A percentile compares a stretch with the other conserved stretches of the same genome.
Evolutionary conservation across 2,113 vertebrate species (phyloP).

Genomic region (Conger conger): DNA sequence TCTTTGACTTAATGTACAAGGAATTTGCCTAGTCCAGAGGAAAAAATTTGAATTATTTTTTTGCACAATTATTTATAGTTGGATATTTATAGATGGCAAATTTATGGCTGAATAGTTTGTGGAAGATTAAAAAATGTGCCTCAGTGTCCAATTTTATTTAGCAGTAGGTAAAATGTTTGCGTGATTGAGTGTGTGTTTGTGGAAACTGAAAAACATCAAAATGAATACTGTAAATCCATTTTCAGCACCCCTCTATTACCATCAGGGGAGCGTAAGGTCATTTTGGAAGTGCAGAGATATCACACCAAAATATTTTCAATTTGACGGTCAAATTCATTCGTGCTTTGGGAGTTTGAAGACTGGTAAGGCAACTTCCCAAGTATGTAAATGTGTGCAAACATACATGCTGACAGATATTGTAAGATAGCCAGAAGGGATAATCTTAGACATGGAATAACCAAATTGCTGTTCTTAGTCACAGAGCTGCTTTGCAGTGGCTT

Average conservation of each 20-base stretch:
- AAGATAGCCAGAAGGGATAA: not conserved
- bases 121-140: not conserved
- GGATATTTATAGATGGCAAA: no score
- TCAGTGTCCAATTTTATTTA: not conserved
- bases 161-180: not conserved
- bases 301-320: no score
- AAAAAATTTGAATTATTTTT: not conserved
- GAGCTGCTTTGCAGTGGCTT: not conserved
- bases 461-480: not conserved
- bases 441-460: not conserved
- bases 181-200: no score
- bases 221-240: not conserved
- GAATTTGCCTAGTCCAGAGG: no score
- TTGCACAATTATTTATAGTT: not conserved
- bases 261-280: not conserved
- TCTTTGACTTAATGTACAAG: not conserved
- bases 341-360: not conserved
- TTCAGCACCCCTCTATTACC: not conserved
- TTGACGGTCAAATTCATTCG: not conserved
- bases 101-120: not conserved
- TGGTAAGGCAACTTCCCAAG: not conserved
- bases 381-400: not conserved
- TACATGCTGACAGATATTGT: not conserved
- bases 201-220: not conserved
- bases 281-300: not conserved